phyloP scores from a whole-genome alignment of 2,797 vertebrate genomes.

The Danio tinwini region DNA sequence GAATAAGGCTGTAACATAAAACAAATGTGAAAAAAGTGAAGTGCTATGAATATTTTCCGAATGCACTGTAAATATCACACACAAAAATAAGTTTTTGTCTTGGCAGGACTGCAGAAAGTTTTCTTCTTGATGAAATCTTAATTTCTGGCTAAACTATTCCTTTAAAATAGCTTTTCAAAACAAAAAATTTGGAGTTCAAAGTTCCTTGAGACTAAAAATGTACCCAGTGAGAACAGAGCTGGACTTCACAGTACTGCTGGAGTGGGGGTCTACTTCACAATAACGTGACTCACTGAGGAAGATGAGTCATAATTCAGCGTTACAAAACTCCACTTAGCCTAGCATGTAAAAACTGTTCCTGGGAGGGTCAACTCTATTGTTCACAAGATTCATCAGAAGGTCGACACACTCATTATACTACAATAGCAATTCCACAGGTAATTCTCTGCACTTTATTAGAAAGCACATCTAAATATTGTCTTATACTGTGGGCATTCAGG shows the following conservation, averaged over 20 bases:
- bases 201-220: neutral
- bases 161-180: constrained; percentile 1
- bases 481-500: neutral
- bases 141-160: constrained; percentile 1
- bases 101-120: too few relatives aligned
- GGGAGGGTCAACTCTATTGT: constrained; percentile 31
- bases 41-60: too few relatives aligned
- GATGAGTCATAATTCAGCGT: constrained; percentile 45
- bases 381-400: constrained; percentile 7
- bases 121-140: too few relatives aligned
- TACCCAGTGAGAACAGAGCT: neutral
- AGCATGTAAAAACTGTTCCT: constrained; percentile 14
- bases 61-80: too few relatives aligned
- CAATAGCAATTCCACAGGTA: neutral
- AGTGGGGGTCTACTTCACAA: constrained; percentile 31
- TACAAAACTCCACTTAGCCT: constrained; percentile 29
- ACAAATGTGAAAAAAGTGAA: too few relatives aligned
- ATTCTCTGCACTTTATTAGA: constrained; percentile 8
- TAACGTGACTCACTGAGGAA: constrained; percentile 45
- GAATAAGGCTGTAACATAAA: too few relatives aligned
- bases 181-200: neutral
- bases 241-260: constrained; percentile 5
- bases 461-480: neutral
- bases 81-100: too few relatives aligned
- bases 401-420: neutral